These are phyloP conservation scores for Thripadectes ignobilis DNA, from an alignment of 2,797 vertebrate species.

Conservation along the genomic window DNA sequence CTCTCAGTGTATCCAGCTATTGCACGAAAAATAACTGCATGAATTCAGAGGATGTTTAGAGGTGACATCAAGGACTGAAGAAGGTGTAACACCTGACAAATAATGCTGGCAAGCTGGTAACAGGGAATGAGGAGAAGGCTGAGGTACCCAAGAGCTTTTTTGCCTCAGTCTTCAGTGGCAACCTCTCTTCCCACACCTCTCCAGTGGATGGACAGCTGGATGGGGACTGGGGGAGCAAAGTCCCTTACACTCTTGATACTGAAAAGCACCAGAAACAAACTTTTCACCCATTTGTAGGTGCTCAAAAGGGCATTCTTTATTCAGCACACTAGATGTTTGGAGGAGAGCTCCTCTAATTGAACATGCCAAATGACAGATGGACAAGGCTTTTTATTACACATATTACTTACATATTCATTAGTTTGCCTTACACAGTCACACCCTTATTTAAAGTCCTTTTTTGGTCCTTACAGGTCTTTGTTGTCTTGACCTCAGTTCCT, in stretches of 20 bases:
- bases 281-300: background rate
- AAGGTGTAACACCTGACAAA: background rate
- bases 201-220: background rate
- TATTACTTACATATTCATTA: background rate
- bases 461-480: background rate
- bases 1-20: rapidly evolving
- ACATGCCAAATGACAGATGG: background rate
- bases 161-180: background rate
- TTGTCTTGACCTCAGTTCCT: no score
- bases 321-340: background rate
- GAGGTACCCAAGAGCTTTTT: background rate
- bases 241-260: no score
- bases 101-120: background rate
- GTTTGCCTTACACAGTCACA: background rate
- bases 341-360: background rate
- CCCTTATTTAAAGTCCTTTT: background rate
- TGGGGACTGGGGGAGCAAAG: background rate
- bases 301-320: background rate
- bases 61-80: background rate
- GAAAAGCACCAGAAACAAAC: background rate
- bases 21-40: background rate
- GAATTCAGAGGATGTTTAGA: rapidly evolving
- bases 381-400: background rate
- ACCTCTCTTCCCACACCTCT: background rate
- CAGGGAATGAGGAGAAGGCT: no score